Evolutionary conservation across 2,797 vertebrate species (phyloP).

Genomic region (Epinephelus malabaricus): DNA sequence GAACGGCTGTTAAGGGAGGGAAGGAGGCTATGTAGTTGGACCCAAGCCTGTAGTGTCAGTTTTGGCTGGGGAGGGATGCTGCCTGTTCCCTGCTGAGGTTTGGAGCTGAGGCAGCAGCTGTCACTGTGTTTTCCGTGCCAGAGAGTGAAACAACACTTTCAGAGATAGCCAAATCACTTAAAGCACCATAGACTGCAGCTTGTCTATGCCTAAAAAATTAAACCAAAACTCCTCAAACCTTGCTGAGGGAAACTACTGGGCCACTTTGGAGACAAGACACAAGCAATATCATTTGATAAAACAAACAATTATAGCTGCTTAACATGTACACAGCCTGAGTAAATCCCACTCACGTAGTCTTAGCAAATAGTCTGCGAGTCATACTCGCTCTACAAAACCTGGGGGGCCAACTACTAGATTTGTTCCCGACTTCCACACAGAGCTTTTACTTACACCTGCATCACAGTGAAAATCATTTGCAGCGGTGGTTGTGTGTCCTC

Average conservation of each 20-base stretch:
- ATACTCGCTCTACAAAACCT: neutral
- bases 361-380: slow-evolving; percentile 1
- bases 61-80: slow-evolving; percentile 70
- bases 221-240: slow-evolving; percentile 6
- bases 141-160: slow-evolving; percentile 61
- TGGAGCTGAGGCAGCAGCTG: slow-evolving; percentile 81
- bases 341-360: neutral
- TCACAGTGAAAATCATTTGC: neutral
- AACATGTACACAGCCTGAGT: neutral
- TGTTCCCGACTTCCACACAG: neutral
- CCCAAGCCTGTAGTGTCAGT: slow-evolving; percentile 64
- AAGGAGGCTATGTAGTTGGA: slow-evolving; percentile 63
- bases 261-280: slow-evolving; percentile 4
- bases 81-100: slow-evolving; percentile 73
- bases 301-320: slow-evolving; percentile 9
- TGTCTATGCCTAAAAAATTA: slow-evolving; percentile 23
- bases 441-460: neutral
- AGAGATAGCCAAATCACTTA: slow-evolving; percentile 62
- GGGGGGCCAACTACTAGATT: slow-evolving; percentile 5
- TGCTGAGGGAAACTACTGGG: neutral
- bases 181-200: slow-evolving; percentile 36
- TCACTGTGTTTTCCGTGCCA: slow-evolving; percentile 69
- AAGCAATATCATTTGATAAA: neutral
- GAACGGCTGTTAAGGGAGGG: slow-evolving; percentile 66
- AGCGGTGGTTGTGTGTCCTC: neutral